Evolutionary conservation across 2,888 invertebrate species (phyloP), one percentile per base, ranked within the genome.

Genomic region (Operophtera brumata): DNA sequence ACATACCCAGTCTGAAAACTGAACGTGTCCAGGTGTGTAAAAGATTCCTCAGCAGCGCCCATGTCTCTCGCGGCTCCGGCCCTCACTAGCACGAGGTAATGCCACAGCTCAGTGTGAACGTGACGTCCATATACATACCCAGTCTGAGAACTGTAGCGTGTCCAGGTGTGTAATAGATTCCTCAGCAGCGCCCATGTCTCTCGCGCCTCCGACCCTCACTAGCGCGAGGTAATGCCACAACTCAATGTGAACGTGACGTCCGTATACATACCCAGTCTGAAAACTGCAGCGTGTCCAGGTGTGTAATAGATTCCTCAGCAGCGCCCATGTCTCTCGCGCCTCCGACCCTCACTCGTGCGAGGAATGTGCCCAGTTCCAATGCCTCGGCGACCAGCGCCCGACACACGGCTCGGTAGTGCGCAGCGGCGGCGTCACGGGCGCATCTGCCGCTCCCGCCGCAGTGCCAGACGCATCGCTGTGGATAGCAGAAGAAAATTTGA

Each of bases 361-460:
- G 92, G 92, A 99, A 98, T 60, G 95, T 94, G 52, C 96, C 94
- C 70, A 99, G 92, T 87, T 98, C 98, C 59, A 96, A 88, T 50
- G 97, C 96, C 88, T 99, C 98, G 13, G 96, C 94, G 57, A 97
- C 96, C 67, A 98, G 92, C 54, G 97, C 98, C 58, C 97, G 92
- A 80, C 97, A 96, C 49, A 98, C 97, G 56, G 97, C 97, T 76
- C 94, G 94, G 90, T 97, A 98, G 88, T 97, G 96, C 44, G 92
- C 91, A 65, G 94, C 94, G 0, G 94, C 94, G 53, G 93, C 92
- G 59, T 92, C 91, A 61, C 91, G 82, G 6, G 83, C 85, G 64
- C 82, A 73, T 4, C 88, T 80, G 4, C 88, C 86, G 53, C 87
- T 72, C 44, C 87, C 87, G 45, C 88, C 86, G 71, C 88, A 89